Conservation (phyloP, 2,113 vertebrate genomes). For the Otocyon megalotis region DNA sequence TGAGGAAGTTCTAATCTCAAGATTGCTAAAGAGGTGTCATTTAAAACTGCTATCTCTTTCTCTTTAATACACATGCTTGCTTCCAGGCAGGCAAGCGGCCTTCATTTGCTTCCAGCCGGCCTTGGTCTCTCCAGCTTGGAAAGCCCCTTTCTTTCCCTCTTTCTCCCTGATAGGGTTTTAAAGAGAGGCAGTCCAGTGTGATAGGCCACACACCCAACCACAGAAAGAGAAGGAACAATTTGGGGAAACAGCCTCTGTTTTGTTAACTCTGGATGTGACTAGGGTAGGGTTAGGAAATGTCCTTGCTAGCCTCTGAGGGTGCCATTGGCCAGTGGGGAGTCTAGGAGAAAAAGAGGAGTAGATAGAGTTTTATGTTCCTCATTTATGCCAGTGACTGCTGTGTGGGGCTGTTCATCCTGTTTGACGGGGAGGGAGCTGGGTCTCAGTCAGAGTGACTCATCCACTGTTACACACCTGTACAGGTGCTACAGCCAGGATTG, state of each 20-base stretch:
- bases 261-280: background rate
- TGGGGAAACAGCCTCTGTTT: background rate
- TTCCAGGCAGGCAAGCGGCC: background rate
- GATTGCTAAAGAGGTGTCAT: background rate
- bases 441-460: background rate
- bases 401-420: background rate
- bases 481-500: background rate
- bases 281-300: slow-evolving; percentile 22
- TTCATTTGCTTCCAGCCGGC: background rate
- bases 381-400: background rate
- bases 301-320: background rate
- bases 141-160: background rate
- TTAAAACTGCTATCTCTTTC: background rate
- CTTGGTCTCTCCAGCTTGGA: background rate
- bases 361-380: background rate
- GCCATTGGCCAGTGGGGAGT: background rate
- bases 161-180: background rate
- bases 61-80: background rate
- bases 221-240: background rate
- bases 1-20: slow-evolving; percentile 64
- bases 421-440: background rate
- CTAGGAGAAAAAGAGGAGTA: background rate
- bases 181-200: background rate
- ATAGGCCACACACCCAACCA: no score
- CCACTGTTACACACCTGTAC: background rate